Base-by-base conservation (phyloP, 2,797 vertebrate genomes). In the Cynodonichthys magdalenae region DNA sequence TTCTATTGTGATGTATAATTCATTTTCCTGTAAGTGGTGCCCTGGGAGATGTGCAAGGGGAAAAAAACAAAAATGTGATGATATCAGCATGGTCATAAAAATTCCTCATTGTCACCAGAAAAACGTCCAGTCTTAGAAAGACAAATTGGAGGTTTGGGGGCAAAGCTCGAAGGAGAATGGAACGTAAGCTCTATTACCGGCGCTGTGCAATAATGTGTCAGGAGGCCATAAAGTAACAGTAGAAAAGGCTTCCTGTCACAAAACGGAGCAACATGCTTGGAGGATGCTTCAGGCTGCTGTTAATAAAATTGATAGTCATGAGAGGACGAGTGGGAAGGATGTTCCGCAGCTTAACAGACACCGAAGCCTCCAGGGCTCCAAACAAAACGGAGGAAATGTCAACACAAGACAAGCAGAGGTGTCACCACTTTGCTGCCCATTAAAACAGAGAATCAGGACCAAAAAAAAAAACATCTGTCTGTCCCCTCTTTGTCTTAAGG, bases 21-120 rank as follows among this genome's bases (percentile, higher is more conserved):
- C 54, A 84, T 87, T 78, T 80, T 69, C 53, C 76, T 71, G 52
- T 82, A 72, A 75, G 69, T 50, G 50, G 58, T 71, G 69, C 73
- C 65, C 74, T 12, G 49, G 59, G 83, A 84, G 69, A 83, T 53
- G 24, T 24, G n/a, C n/a, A n/a, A n/a, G 81, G 69, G 80, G 81
- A 36, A 75, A 72, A 71, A 86, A 82, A 83, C 86, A 74, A 63
- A 81, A 80, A 85, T 81, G 75, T 82, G 80, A 87, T 81, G 84
- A 85, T 84, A 86, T 83, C 79, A 82, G 82, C 83, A 79, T 8
- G 10, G 60, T 73, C 70, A 67, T 86, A 80, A 88, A 84, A 80
- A 83, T 81, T 66, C 54, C 64, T 82, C 75, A 80, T 80, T 81
- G 85, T 81, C 80, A 77, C 75, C 52, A 58, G 64, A 67, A 83